A percentile compares a stretch with the other conserved stretches of the same genome.
Conservation (phyloP, 2,888 invertebrate species). For the Eledona agricola region DNA sequence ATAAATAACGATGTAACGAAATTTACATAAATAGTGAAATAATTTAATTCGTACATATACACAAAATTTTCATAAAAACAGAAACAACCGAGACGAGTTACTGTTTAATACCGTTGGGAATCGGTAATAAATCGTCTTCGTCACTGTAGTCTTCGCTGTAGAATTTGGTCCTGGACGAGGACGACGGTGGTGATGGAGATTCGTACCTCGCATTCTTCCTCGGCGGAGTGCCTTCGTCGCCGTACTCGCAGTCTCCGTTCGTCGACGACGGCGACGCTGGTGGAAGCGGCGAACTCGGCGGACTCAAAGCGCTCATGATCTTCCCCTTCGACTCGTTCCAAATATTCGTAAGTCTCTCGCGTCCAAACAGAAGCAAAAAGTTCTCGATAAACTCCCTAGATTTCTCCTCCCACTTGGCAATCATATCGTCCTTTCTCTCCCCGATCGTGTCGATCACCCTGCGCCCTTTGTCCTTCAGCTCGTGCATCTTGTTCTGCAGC, state of each 20-base stretch:
- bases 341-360: slow-evolving; percentile 84
- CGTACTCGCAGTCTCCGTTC: slow-evolving; percentile 56
- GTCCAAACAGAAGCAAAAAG: slow-evolving; percentile 93
- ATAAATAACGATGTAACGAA: slow-evolving; percentile 16
- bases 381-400: slow-evolving; percentile 96
- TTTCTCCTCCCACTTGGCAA: slow-evolving; percentile 98
- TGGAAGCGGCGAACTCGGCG: slow-evolving; percentile 78
- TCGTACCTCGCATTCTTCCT: slow-evolving; percentile 59
- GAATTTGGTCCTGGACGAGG: slow-evolving; percentile 43
- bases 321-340: slow-evolving; percentile 93
- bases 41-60: slow-evolving; percentile 28
- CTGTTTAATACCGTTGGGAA: slow-evolving; percentile 24
- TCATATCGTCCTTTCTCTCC: slow-evolving; percentile 87
- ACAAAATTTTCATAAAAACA: slow-evolving; percentile 18
- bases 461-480: slow-evolving; percentile 91
- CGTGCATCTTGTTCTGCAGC: slow-evolving; percentile 96
- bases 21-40: slow-evolving; percentile 27
- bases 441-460: slow-evolving; percentile 84
- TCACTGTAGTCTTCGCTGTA: slow-evolving; percentile 56
- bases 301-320: slow-evolving; percentile 90
- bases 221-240: slow-evolving; percentile 58
- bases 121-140: slow-evolving; percentile 52
- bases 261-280: slow-evolving; percentile 56
- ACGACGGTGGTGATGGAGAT: slow-evolving; percentile 49
- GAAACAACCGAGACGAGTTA: slow-evolving; percentile 9